Evolutionary conservation across 1,140 invertebrate species (phyloP), one percentile per base, ranked within the genome.

Genomic region (Drosophila novamexicana): DNA sequence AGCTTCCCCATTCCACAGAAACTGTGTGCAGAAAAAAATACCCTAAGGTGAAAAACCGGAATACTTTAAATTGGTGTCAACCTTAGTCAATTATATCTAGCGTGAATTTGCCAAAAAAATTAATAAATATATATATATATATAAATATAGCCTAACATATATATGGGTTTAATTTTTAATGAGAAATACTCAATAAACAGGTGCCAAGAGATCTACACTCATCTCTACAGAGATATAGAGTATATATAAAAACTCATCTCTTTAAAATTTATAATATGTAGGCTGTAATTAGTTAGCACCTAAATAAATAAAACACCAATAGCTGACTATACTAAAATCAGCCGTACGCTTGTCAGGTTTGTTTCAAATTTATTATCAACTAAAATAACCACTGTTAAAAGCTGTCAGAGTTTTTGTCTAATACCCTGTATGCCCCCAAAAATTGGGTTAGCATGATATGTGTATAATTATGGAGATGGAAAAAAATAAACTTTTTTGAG

Each of bases 371-470:
- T 50, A 57, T 50, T 57, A 58, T 42, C 32, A 58, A 40, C 37
- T 44, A 22, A 39, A 18, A 16, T 10, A 44, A 29, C 37, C 49
- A 22, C 14, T 36, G 57, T n/a, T 39, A 16, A 44, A 57, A 47
- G 8, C 18, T 64, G 50, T 64, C 29, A 40, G 22, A 42, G 18
- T 44, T 58, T 61, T 61, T 29, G 3, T 18, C n/a, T 10, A 4
- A 7, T 45, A 45, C 3, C 16, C 3, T n/a, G 7, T 12, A n/a
- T 12, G 14, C 9, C 22, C 22, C n/a, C 53, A 36, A 12, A 32
- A 75, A 79, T 66, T 83, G 65, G 80, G 80, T 75, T 83, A 75
- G 71, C 67, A 62, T 70, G 79, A 58, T 36, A 52, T 50, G 18
- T 52, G 29, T 16, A 9, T 45, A 40, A 22, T 9, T 29, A 45